Base-by-base conservation (phyloP, 2,797 vertebrate species). In the Tamandua tetradactyla region DNA sequence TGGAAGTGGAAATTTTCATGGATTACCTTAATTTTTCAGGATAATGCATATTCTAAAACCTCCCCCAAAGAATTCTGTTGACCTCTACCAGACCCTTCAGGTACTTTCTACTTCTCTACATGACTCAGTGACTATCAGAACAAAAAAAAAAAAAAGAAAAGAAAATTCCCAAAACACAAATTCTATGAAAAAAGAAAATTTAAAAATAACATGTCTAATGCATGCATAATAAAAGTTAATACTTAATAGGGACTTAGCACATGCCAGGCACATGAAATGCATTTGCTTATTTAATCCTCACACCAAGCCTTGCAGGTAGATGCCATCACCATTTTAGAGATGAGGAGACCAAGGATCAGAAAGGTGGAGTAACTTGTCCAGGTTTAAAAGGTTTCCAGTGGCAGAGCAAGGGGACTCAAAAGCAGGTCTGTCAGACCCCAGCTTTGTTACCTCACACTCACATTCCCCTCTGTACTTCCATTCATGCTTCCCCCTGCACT, bases 391-490 rank as follows among this genome's bases (percentile, higher is more conserved):
- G 47, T 22, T 32, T 20, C 18, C 44, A 23, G 18, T n/a, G 32
- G n/a, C 22, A 6, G 76, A 66, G n/a, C 40, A 27, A 25, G 22
- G 13, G 25, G 2, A 18, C 32, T 88, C 74, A 30, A 66, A 55
- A 55, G 15, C 37, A 76, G 55, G 23, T 25, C 42, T 71, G 35
- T 32, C 57, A 32, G 81, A 42, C 22, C 32, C 55, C 18, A 62
- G 52, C 61, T 64, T 12, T n/a, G 30, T 12, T 15, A 64, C 40
- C n/a, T 44, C 68, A 52, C 14, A 14, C 49, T 25, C 4, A 20
- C 0, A 0, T 27, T 55, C 35, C n/a, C 17, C 35, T 68, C 61
- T 0, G 1, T 7, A 5, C 52, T 47, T 52, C 42, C 2, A 0
- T 84, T 57, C 35, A 25, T 9, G 1, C 6, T 5, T 52, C 8